Evolutionary conservation across 64 coral and sea anemone genomes (phyloP), one percentile per base, ranked within the genome.

Genomic region (Dendronephthya gigantea): DNA sequence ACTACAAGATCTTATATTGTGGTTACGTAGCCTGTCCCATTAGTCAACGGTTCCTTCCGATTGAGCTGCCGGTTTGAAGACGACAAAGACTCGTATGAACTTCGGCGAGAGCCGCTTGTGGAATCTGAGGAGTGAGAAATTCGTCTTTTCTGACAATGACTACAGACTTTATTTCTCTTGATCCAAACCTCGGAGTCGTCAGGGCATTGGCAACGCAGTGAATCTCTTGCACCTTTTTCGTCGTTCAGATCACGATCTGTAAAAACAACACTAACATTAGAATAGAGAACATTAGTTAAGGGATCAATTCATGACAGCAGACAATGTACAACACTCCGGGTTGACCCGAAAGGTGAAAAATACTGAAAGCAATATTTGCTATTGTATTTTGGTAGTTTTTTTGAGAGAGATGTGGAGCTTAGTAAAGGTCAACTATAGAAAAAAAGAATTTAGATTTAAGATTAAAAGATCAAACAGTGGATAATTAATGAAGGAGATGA

Each of bases 61-160:
- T 39, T 39, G 3, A 79, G 32, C 36, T 79, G 72, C 12, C 72
- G 25, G 30, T 34, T 79, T 16, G 72, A 79, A 3, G 72, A 36
- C 27, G 72, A 19, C 72, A 79, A 34, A 36, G 72, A 79, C 72
- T 79, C 72, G 72, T 79, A 79, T 34, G 72, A 79, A 79, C 72
- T 79, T 79, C 72, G 72, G 32, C 72, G 30, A 36, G 72, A 79
- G 1, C 72, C 72, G 72, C 72, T 39, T 4, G 72, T 79, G 72
- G 72, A 79, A 15, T 79, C 72, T 11, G 72, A 79, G 4, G 72
- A 79, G 29, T 79, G 72, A 9, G 72, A 79, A 16, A 79, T 39
- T 39, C 72, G 10, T 39, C 72, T 79, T 35, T 39, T 79, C 29
- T 79, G 72, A 39, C 72, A 79, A 19, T 19, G 72, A 15, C 29